phyloP scores from a whole-genome alignment of 2,888 invertebrate genomes.

The Malacosoma neustria region DNA sequence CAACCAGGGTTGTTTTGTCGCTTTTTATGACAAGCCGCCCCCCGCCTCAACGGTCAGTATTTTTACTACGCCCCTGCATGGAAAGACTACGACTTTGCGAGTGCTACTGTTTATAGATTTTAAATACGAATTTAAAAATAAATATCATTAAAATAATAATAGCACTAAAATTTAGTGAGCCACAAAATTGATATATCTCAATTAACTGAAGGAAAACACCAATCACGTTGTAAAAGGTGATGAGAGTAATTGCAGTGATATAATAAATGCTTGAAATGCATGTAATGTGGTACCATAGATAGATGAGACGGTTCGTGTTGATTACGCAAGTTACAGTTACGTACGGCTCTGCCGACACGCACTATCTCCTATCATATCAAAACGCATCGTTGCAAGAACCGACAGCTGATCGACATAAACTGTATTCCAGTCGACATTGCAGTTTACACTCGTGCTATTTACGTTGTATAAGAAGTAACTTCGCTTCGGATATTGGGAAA shows the following conservation, averaged over 20 bases:
- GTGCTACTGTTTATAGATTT: too few species aligned
- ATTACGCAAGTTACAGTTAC: constrained; percentile 45
- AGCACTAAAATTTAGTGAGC: too few species aligned
- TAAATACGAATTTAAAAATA: too few species aligned
- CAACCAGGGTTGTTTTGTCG: not conserved
- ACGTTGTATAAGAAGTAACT: constrained; percentile 1
- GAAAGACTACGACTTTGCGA: too few species aligned
- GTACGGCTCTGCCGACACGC: constrained; percentile 39
- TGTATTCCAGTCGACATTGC: constrained; percentile 6
- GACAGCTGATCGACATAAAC: constrained; percentile 47
- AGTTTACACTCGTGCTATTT: constrained; percentile 5
- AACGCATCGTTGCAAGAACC: constrained; percentile 50
- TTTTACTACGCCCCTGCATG: not conserved
- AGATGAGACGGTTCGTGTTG: constrained; percentile 5
- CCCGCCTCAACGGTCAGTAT: not conserved
- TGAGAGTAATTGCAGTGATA: constrained; percentile 12
- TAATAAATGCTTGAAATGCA: not conserved
- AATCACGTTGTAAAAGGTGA: constrained; percentile 5
- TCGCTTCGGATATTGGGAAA: not conserved
- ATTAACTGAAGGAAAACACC: too few species aligned
- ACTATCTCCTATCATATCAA: constrained; percentile 59
- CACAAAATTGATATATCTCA: too few species aligned
- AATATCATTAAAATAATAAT: too few species aligned
- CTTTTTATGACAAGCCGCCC: not conserved
- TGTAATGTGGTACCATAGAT: constrained; percentile 3